Conservation (phyloP, 1,140 invertebrate species). For the Dinothrombium tinctorium region DNA sequence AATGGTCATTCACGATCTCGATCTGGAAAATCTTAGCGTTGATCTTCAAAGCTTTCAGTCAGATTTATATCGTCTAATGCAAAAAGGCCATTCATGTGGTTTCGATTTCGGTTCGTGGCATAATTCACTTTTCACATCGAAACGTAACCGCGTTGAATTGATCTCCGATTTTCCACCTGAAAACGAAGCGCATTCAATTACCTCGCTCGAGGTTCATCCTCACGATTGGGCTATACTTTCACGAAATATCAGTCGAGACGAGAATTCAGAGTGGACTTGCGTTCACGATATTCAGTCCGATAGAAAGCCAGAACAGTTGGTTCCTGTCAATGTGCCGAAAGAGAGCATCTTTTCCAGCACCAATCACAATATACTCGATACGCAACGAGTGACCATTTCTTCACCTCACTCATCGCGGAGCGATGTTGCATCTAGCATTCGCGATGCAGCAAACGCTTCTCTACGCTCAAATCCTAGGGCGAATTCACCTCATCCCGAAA, state of each 20-base stretch:
- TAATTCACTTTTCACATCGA: slow-evolving; percentile 50
- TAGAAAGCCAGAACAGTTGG: background rate
- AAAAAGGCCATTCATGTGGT: slow-evolving; percentile 30
- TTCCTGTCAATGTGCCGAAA: slow-evolving; percentile 4
- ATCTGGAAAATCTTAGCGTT: slow-evolving; percentile 44
- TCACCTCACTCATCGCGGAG: slow-evolving; percentile 1
- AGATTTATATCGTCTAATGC: slow-evolving; percentile 67
- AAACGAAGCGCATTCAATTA: slow-evolving; percentile 68
- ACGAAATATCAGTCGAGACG: slow-evolving; percentile 57
- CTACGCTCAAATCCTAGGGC: background rate
- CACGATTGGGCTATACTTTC: slow-evolving; percentile 68
- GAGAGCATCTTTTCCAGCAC: background rate
- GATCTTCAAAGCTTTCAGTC: slow-evolving; percentile 69
- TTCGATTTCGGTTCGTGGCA: slow-evolving; percentile 21
- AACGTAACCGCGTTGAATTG: slow-evolving; percentile 61
- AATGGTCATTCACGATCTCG: slow-evolving; percentile 66
- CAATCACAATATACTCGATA: too few relatives aligned
- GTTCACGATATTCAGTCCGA: slow-evolving; percentile 62
- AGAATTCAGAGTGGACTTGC: slow-evolving; percentile 74
- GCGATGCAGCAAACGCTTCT: background rate
- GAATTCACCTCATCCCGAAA: background rate
- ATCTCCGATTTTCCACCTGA: slow-evolving; percentile 61
- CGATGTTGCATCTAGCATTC: too few relatives aligned
- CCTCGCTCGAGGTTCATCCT: slow-evolving; percentile 69
- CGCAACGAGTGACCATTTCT: too few relatives aligned